A percentile compares a stretch with the other conserved stretches of the same genome.
Conservation (phyloP, 2,888 invertebrate species). For the Myopa testacea region DNA sequence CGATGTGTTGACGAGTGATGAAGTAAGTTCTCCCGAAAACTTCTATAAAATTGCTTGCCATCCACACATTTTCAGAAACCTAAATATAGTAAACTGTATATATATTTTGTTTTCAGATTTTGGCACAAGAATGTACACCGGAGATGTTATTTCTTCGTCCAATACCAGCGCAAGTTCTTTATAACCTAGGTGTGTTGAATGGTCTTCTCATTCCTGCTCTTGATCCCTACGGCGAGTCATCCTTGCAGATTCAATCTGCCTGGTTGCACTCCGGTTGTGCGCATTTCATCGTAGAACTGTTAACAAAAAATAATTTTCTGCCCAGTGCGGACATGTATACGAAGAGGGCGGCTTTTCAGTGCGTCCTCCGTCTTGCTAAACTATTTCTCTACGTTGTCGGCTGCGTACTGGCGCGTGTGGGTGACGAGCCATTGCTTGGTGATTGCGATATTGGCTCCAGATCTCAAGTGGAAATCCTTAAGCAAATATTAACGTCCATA, state of each 20-base stretch:
- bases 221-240: slow-evolving; percentile 80
- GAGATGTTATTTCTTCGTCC: slow-evolving; percentile 78
- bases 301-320: slow-evolving; percentile 87
- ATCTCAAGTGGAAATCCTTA: slow-evolving; percentile 74
- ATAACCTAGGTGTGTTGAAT: slow-evolving; percentile 85
- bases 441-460: slow-evolving; percentile 68
- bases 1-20: not conserved
- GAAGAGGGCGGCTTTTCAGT: slow-evolving; percentile 84
- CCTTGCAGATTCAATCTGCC: slow-evolving; percentile 72
- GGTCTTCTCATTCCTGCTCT: slow-evolving; percentile 92
- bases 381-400: slow-evolving; percentile 88
- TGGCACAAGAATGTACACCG: slow-evolving; percentile 66
- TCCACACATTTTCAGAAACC: too few species aligned
- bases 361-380: slow-evolving; percentile 89
- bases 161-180: slow-evolving; percentile 80
- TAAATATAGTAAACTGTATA: not conserved
- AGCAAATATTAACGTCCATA: slow-evolving; percentile 82
- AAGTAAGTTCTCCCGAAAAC: not conserved
- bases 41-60: not conserved
- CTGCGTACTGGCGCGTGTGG: slow-evolving; percentile 77
- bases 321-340: slow-evolving; percentile 82
- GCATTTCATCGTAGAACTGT: slow-evolving; percentile 79
- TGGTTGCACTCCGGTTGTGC: slow-evolving; percentile 74
- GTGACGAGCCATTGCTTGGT: slow-evolving; percentile 71
- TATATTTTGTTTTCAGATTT: slow-evolving; percentile 47